A percentile compares a stretch with the other conserved stretches of the same genome.
Evolutionary conservation across 2,797 vertebrate genomes (phyloP).

Genomic region (Melanotaenia maccullochi): DNA sequence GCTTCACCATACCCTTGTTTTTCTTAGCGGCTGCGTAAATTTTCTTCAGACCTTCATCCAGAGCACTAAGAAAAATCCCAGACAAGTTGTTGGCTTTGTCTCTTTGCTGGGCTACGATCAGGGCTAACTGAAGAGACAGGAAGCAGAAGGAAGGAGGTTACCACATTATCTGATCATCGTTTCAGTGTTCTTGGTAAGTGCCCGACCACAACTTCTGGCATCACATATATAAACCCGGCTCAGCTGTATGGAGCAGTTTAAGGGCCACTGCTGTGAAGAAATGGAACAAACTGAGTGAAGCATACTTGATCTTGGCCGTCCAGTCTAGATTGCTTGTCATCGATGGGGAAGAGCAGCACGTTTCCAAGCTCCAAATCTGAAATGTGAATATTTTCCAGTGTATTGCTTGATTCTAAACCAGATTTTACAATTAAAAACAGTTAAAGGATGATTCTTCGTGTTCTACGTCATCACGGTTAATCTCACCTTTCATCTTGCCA

Average conservation of each 20-base stretch:
- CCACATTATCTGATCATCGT: not conserved
- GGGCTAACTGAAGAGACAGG: constrained; percentile 85
- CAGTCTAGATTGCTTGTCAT: constrained; percentile 89
- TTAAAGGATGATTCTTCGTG: not conserved
- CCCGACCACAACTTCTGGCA: not conserved
- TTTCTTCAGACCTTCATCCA: constrained; percentile 91
- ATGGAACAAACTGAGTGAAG: constrained; percentile 14
- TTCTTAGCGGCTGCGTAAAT: constrained; percentile 86
- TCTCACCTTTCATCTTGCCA: constrained; percentile 92
- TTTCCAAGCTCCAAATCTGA: constrained; percentile 89
- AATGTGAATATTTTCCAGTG: not conserved
- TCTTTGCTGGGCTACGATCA: constrained; percentile 91
- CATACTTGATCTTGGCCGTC: constrained; percentile 88
- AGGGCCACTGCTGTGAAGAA: constrained; percentile 4
- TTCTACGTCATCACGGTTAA: not conserved
- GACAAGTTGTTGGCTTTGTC: constrained; percentile 88
- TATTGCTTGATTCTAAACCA: not conserved
- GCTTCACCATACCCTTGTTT: constrained; percentile 80
- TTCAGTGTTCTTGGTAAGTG: not conserved
- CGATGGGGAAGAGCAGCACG: constrained; percentile 90
- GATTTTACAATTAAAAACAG: not conserved
- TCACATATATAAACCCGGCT: constrained; percentile 1
- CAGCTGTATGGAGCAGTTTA: not conserved
- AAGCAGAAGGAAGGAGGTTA: constrained; percentile 23
- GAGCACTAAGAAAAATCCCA: constrained; percentile 87